A percentile compares a stretch with the other conserved stretches of the same genome.
These are phyloP conservation scores for Temnothorax ravouxi DNA, from an alignment of 2,888 invertebrate genomes.

Conservation along the genomic window DNA sequence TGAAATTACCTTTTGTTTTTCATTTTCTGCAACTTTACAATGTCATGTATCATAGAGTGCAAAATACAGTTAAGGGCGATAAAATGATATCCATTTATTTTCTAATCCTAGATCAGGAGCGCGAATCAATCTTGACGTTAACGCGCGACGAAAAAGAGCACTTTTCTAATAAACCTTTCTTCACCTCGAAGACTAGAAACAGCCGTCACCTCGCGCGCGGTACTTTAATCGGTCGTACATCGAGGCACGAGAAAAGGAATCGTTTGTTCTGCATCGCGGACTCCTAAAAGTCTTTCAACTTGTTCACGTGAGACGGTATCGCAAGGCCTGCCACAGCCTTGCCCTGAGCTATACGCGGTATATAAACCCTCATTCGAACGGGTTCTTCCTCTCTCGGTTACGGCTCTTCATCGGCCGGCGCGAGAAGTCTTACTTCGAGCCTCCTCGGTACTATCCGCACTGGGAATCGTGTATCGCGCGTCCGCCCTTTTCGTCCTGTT, in stretches of 20 bases:
- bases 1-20: neutral
- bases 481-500: constrained; percentile 66
- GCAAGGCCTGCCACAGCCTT: constrained; percentile 77
- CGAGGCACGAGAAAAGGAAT: constrained; percentile 72
- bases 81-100: constrained; percentile 1
- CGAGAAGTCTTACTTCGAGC: constrained; percentile 74
- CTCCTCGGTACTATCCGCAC: constrained; percentile 73
- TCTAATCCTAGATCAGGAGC: neutral
- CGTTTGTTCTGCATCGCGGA: constrained; percentile 77
- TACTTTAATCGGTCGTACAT: constrained; percentile 73
- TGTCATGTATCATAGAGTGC: neutral
- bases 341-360: constrained; percentile 75
- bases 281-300: constrained; percentile 74
- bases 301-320: constrained; percentile 79
- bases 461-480: constrained; percentile 67
- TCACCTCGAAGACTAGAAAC: constrained; percentile 60
- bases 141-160: neutral
- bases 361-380: constrained; percentile 77
- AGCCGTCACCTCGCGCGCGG: constrained; percentile 62
- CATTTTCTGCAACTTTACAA: neutral
- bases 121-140: neutral
- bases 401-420: constrained; percentile 72
- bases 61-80: neutral
- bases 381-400: constrained; percentile 75
- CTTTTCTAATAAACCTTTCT: constrained; percentile 33